Percentiles rank a stretch among this genome's conserved stretches.
Evolutionary conservation across 2,797 vertebrate species (phyloP).

Genomic region (Anabas testudineus): DNA sequence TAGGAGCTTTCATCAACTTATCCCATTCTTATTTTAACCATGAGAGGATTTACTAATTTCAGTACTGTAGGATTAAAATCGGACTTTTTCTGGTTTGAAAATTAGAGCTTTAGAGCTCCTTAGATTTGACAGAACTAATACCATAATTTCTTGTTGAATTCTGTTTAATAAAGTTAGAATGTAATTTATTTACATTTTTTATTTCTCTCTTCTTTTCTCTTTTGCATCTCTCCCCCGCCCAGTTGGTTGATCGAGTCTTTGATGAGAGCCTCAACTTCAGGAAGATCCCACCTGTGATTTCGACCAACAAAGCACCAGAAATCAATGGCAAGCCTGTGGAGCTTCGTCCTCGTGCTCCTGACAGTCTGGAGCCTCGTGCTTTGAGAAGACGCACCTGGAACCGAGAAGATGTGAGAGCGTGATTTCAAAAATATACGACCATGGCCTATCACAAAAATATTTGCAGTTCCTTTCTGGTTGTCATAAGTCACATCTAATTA

Average conservation of each 20-base stretch:
- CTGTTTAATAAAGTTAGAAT: conserved; percentile 4
- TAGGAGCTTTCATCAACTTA: conserved; percentile 36
- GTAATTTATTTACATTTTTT: not conserved
- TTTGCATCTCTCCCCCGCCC: conserved; percentile 3
- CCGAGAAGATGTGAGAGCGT: conserved; percentile 90
- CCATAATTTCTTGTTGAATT: conserved; percentile 24
- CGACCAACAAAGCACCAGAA: conserved; percentile 89
- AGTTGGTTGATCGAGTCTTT: conserved; percentile 98
- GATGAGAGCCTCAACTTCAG: conserved; percentile 99
- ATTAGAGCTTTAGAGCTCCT: conserved; percentile 19
- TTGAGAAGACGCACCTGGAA: conserved; percentile 97
- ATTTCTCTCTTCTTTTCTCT: conserved; percentile 6
- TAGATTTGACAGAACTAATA: conserved; percentile 9
- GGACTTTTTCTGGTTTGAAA: not conserved
- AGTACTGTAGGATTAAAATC: not conserved
- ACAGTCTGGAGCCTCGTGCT: conserved; percentile 91
- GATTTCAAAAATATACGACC: not conserved
- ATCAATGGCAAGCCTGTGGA: conserved; percentile 90
- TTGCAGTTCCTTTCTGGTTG: not conserved
- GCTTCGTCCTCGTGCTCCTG: conserved; percentile 87
- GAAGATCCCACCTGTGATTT: conserved; percentile 94
- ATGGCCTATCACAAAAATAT: not conserved
- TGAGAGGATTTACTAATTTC: conserved; percentile 19
- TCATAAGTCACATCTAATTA: conserved; percentile 6
- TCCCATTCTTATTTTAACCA: conserved; percentile 23